Percentiles rank a stretch among this genome's conserved stretches.
phyloP scores from a whole-genome alignment of 2,113 vertebrate genomes.

The Mohoua ochrocephala region DNA sequence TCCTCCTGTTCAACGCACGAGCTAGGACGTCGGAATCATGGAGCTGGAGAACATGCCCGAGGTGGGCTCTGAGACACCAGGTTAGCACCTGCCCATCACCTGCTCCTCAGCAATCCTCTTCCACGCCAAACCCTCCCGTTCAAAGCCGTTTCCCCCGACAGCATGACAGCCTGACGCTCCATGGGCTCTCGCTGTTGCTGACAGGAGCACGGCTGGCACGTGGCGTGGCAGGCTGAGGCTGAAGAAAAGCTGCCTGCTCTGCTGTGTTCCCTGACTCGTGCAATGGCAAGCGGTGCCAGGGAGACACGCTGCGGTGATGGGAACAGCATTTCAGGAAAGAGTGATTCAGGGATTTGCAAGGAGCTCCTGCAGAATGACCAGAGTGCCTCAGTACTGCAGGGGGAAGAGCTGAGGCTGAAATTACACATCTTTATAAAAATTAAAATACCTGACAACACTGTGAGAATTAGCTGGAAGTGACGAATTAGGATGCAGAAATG shows the following conservation, averaged over 20 bases:
- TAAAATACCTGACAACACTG: not conserved
- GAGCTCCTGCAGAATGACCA: not conserved
- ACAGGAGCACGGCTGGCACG: not conserved
- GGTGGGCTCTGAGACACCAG: not conserved
- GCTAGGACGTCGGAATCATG: accelerated
- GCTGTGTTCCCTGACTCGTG: accelerated
- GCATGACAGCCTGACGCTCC: accelerated
- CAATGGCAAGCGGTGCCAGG: accelerated
- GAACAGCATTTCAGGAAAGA: not conserved
- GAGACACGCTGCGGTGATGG: accelerated
- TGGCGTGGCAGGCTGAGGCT: not conserved
- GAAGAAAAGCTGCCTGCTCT: not conserved
- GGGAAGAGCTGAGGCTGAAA: not conserved
- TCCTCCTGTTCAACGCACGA: accelerated
- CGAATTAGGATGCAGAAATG: not conserved
- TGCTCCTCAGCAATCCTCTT: not conserved
- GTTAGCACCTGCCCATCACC: not conserved
- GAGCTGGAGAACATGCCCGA: accelerated
- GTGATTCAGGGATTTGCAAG: not conserved
- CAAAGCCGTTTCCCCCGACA: accelerated
- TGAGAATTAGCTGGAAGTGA: not conserved
- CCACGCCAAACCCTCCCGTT: accelerated
- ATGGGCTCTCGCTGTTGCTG: not conserved
- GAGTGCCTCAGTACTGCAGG: not conserved
- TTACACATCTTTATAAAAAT: not conserved